A percentile compares a stretch with the other conserved stretches of the same genome.
Evolutionary conservation across 2,113 vertebrate species (phyloP).

Genomic region (Dascyllus trimaculatus): DNA sequence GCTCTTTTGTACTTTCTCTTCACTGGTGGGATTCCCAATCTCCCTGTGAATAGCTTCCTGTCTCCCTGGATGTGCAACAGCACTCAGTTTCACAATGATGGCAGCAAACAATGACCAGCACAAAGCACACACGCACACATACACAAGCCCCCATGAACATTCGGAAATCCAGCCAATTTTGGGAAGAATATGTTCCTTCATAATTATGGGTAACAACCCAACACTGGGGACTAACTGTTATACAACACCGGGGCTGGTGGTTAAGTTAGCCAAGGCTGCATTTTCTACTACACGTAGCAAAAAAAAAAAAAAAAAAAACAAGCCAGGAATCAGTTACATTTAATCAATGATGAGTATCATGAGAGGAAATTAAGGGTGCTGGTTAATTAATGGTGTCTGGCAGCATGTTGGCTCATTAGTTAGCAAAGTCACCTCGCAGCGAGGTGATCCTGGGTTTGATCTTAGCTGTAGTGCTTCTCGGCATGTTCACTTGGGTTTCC

Average conservation of each 20-base stretch:
- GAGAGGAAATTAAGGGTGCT: constrained; percentile 69
- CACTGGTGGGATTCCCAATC: constrained; percentile 78
- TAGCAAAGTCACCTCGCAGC: constrained; percentile 63
- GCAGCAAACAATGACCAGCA: constrained; percentile 76
- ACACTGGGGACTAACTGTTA: constrained; percentile 58
- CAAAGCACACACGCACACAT: constrained; percentile 65
- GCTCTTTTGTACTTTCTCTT: constrained; percentile 77
- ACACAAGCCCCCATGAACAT: constrained; percentile 67
- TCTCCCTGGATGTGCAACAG: constrained; percentile 68
- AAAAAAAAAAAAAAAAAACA: constrained; percentile 1
- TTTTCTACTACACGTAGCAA: constrained; percentile 31
- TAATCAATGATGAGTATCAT: constrained; percentile 74
- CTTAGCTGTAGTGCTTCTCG: constrained; percentile 42
- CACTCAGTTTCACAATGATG: constrained; percentile 77
- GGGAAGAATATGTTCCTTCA: constrained; percentile 64
- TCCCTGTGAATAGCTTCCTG: constrained; percentile 74
- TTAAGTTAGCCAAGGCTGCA: constrained; percentile 34
- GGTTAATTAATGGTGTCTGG: constrained; percentile 67
- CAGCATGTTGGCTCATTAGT: constrained; percentile 67
- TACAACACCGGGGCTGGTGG: constrained; percentile 39
- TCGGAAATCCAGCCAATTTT: constrained; percentile 69
- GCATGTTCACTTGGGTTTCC: constrained; percentile 14
- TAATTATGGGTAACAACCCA: constrained; percentile 69
- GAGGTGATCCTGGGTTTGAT: constrained; percentile 59
- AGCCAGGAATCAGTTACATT: constrained; percentile 56